Conservation (phyloP, 2,797 vertebrate species). For the Hybognathus amarus region DNA sequence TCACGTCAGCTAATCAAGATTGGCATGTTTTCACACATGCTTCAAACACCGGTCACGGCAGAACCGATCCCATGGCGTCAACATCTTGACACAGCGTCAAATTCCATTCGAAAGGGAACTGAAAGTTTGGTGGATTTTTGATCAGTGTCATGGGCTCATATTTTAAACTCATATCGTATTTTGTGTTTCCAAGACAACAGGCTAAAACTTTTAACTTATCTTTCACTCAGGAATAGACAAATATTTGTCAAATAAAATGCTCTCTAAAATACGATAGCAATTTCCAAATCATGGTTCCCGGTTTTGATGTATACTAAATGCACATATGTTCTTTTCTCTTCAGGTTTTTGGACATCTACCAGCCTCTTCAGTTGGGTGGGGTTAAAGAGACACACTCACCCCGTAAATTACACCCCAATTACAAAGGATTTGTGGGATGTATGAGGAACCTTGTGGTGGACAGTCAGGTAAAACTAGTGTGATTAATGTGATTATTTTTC, state of each 20-base stretch:
- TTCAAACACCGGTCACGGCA: not conserved
- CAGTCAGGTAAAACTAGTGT: constrained; percentile 79
- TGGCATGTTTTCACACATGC: not conserved
- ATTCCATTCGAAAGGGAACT: not conserved
- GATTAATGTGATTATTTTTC: not conserved
- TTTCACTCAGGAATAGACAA: not conserved
- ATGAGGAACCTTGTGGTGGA: constrained; percentile 85
- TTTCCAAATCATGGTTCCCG: not conserved
- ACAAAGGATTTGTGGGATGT: constrained; percentile 85
- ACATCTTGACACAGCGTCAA: not conserved
- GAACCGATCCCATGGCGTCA: no score
- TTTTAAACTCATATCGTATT: not conserved
- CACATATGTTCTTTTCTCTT: not conserved
- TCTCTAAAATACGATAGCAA: not conserved
- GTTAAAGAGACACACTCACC: constrained; percentile 77
- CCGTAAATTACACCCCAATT: constrained; percentile 63
- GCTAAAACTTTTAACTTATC: not conserved
- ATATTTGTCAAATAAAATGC: not conserved
- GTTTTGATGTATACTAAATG: constrained; percentile 5
- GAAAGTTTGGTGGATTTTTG: not conserved
- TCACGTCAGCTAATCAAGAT: not conserved
- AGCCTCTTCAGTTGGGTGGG: constrained; percentile 89
- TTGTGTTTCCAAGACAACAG: not conserved
- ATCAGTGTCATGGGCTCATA: not conserved
- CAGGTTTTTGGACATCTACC: constrained; percentile 82